Percentiles rank a stretch among this genome's conserved stretches.
These are phyloP conservation scores for Alligator mississippiensis DNA, from an alignment of 2,113 vertebrate genomes.

Conservation along the genomic window DNA sequence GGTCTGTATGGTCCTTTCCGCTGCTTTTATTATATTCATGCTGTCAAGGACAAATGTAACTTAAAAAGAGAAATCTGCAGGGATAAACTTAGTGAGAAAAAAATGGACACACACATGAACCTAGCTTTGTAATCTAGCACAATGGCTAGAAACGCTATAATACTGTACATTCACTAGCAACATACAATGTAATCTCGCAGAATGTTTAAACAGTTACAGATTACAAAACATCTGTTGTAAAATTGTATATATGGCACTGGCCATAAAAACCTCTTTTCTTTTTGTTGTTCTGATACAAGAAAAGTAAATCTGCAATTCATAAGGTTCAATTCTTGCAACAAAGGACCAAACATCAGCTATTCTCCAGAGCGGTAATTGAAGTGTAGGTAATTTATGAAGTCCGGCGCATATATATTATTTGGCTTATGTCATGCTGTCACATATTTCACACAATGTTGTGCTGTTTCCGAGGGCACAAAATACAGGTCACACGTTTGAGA, in stretches of 20 bases:
- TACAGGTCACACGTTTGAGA: slow-evolving; percentile 45
- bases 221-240: slow-evolving; percentile 40
- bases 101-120: slow-evolving; percentile 33
- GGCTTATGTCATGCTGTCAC: neutral
- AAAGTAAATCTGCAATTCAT: slow-evolving; percentile 56
- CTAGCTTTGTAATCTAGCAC: neutral
- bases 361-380: neutral
- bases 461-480: neutral
- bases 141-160: neutral
- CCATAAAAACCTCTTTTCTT: slow-evolving; percentile 24
- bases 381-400: neutral
- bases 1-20: slow-evolving; percentile 52
- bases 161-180: slow-evolving; percentile 13
- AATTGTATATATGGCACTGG: fast-evolving
- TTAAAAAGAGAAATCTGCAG: slow-evolving; percentile 60
- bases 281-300: slow-evolving; percentile 17
- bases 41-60: slow-evolving; percentile 53
- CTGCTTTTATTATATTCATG: neutral
- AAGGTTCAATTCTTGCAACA: slow-evolving; percentile 44
- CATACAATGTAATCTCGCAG: slow-evolving; percentile 52
- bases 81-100: slow-evolving; percentile 17
- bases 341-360: slow-evolving; percentile 28
- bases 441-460: slow-evolving; percentile 18
- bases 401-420: neutral
- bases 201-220: slow-evolving; percentile 23